phyloP scores from a whole-genome alignment of 2,113 vertebrate genomes.

The Irena cyanogastra region DNA sequence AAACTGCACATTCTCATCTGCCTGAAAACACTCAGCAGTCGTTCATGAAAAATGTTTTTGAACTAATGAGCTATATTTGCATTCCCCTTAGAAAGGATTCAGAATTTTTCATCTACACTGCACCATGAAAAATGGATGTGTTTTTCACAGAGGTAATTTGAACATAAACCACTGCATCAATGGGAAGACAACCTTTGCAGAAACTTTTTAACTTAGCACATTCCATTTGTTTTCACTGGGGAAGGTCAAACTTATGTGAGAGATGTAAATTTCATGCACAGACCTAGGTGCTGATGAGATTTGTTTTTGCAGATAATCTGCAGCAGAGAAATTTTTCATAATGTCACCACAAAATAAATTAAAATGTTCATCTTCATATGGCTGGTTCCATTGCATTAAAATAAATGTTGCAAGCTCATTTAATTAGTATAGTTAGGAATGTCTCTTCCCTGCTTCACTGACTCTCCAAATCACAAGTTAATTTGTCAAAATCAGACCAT shows the following conservation, averaged over 20 bases:
- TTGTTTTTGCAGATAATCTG: conserved; percentile 84
- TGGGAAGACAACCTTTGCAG: conserved; percentile 76
- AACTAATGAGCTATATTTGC: conserved; percentile 84
- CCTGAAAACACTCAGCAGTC: conserved; percentile 74
- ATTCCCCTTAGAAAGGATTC: conserved; percentile 76
- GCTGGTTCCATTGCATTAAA: conserved; percentile 88
- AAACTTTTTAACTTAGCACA: conserved; percentile 75
- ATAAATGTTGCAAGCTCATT: conserved; percentile 89
- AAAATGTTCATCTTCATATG: conserved; percentile 90
- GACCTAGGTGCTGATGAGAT: conserved; percentile 82
- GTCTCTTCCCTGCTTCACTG: conserved; percentile 85
- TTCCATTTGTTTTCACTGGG: conserved; percentile 71
- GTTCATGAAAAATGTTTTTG: conserved; percentile 80
- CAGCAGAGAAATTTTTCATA: conserved; percentile 84
- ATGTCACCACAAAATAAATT: conserved; percentile 87
- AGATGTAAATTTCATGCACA: conserved; percentile 79
- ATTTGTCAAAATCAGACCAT: conserved; percentile 90
- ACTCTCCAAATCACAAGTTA: conserved; percentile 89
- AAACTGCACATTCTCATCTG: conserved; percentile 70
- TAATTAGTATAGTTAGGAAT: conserved; percentile 89
- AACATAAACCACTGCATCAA: conserved; percentile 73
- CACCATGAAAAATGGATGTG: conserved; percentile 79
- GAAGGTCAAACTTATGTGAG: conserved; percentile 76
- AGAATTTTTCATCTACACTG: conserved; percentile 77
- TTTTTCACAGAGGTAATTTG: conserved; percentile 78